These are phyloP conservation scores for Naso thynnoides DNA, from an alignment of 2,797 vertebrate species.

Conservation along the genomic window DNA sequence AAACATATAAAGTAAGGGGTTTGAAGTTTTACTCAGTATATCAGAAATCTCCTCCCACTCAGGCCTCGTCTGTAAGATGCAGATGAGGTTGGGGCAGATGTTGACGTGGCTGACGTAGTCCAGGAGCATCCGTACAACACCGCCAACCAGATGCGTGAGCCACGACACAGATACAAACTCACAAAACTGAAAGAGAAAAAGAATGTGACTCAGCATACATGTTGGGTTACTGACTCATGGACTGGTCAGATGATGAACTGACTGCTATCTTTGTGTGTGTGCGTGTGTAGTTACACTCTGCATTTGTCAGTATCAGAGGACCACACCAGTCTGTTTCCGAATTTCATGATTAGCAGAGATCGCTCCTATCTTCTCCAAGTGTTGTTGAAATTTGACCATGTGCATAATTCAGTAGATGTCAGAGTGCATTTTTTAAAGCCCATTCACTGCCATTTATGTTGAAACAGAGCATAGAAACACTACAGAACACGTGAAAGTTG, in stretches of 20 bases:
- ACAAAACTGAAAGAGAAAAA: constrained; percentile 83
- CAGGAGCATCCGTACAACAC: constrained; percentile 84
- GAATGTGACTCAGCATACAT: background rate
- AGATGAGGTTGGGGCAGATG: constrained; percentile 86
- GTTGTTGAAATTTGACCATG: too few species aligned
- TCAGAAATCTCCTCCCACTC: constrained; percentile 90
- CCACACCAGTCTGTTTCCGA: too few species aligned
- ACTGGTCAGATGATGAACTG: background rate
- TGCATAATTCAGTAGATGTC: too few species aligned
- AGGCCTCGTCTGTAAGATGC: constrained; percentile 81
- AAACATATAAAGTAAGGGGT: background rate
- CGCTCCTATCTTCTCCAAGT: too few species aligned
- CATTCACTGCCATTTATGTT: too few species aligned
- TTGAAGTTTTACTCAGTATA: constrained; percentile 84
- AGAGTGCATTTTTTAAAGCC: too few species aligned
- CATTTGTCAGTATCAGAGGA: background rate
- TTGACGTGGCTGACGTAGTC: constrained; percentile 88
- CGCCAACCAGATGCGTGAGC: constrained; percentile 86
- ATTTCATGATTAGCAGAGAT: too few species aligned
- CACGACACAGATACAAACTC: constrained; percentile 90
- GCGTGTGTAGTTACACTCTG: background rate
- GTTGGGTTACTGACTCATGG: background rate
- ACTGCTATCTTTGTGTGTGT: background rate
- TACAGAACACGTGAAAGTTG: too few species aligned
- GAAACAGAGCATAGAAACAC: too few species aligned